Evolutionary conservation across 2,113 vertebrate genomes (phyloP), one percentile per base, ranked within the genome.

Genomic region (Oreochromis niloticus): DNA sequence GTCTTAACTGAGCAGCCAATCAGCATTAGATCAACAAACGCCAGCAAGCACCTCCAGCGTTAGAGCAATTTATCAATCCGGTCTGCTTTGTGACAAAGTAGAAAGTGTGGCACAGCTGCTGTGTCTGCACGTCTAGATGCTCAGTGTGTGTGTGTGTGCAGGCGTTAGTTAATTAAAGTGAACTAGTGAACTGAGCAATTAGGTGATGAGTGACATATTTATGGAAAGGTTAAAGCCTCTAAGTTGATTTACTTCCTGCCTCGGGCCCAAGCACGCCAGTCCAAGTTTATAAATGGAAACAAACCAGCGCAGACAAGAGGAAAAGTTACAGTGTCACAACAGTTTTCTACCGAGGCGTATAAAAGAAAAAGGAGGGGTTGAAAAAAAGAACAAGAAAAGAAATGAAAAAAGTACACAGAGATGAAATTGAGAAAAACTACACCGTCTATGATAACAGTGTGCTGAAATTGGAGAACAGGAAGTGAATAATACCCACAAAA

Each of bases 191-290:
- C 61, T 84, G 82, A 89, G 85, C 83, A 88, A 87, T 91, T 92
- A 91, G 50, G 54, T 66, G 73, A 80, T 90, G 91, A 94, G 84
- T 91, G 88, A 56, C 87, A 90, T 24, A 7, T 88, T 84, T 85
- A 71, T 84, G 80, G 73, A 85, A 82, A 82, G 84, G 86, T 63
- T 94, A 68, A 85, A 87, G 82, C 46, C 54, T 68, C 27, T 30
- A 55, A 84, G 91, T 92, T 87, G 89, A 93, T 92, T 94, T 84
- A 71, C 63, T 80, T 87, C 48, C 89, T 82, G 78, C 84, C 89
- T 78, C 30, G 46, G 75, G 80, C 57, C 32, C 34, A 43, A 30
- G 19, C 50, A 83, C 68, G 46, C 87, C 92, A 82, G 61, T 22
- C n/a, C 24, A 22, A 43, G 78, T 84, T 55, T 87, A 57, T 56